Evolutionary conservation across 2,113 vertebrate genomes (phyloP).

Genomic region (Oryzias celebensis): DNA sequence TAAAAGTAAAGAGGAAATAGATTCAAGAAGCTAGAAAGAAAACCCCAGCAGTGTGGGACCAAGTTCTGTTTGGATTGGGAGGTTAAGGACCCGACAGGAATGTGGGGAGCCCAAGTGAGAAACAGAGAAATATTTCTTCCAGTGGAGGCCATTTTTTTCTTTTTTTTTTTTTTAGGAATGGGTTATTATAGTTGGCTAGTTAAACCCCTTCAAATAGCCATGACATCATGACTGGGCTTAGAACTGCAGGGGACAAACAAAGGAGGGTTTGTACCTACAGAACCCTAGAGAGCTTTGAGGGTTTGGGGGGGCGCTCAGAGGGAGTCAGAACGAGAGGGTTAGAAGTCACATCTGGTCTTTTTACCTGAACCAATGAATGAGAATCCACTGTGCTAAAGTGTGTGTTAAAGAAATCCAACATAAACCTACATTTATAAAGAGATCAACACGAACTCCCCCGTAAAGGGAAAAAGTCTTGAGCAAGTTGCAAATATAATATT

Average conservation of each 20-base stretch:
- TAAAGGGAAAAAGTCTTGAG: conserved; percentile 10
- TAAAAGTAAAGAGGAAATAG: conserved; percentile 70
- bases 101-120: conserved; percentile 69
- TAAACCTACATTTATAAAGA: conserved; percentile 11
- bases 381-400: conserved; percentile 57
- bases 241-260: conserved; percentile 76
- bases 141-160: conserved; percentile 64
- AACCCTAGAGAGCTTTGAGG: conserved; percentile 65
- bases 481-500: not conserved
- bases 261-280: conserved; percentile 74
- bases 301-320: conserved; percentile 51
- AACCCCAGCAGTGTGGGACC: conserved; percentile 66
- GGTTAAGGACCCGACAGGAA: conserved; percentile 75
- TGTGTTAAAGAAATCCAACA: conserved; percentile 30
- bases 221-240: conserved; percentile 75
- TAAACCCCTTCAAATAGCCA: conserved; percentile 76
- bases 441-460: conserved; percentile 14
- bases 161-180: conserved; percentile 65
- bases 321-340: conserved; percentile 60
- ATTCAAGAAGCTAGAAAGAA: conserved; percentile 65
- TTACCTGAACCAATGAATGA: conserved; percentile 70
- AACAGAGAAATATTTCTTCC: conserved; percentile 78
- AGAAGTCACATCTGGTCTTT: conserved; percentile 76
- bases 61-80: conserved; percentile 75
- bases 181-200: conserved; percentile 80